Base-by-base conservation (phyloP, 2,888 invertebrate species). In the Papilio demoleus region DNA sequence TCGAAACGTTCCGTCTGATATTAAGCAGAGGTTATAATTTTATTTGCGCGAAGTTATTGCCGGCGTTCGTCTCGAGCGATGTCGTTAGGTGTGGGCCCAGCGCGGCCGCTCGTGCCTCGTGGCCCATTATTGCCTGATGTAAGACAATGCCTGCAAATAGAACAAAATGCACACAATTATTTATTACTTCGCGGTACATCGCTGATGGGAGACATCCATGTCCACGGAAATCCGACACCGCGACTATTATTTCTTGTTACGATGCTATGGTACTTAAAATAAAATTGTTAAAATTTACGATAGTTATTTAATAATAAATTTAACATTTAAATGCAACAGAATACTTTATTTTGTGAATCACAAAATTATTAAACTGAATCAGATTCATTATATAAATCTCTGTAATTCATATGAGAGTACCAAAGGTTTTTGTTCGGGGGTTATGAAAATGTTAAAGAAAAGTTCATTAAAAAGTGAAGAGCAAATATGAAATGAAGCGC, bases 11-110 rank as follows among this genome's bases (percentile, higher is more conserved):
- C 81, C 82, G 82, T 75, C 78, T 81, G 91, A 90, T 90, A 90
- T 91, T 91, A 90, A 90, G 85, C 88, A 88, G 92, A 87, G 88
- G 91, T 91, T 92, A 88, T 88, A 88, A 90, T 92, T 92, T 91
- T 92, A 92, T 91, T 92, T 85, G 86, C 81, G 72, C 80, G 77
- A 77, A 86, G 87, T 88, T 88, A 89, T 87, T 81, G 86, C 84
- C 72, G 80, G 77, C 80, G 80, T 76, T 76, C 79, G 78, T 79
- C 79, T 77, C 77, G 78, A 83, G 84, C 84, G 86, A 80, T 83
- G 84, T 81, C 81, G 83, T 83, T 84, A 85, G 80, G 84, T 85
- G 81, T 83, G 82, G 76, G 71, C 81, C 84, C 82, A 79, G 80
- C 79, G 80, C 71, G 74, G 79, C 75, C 79, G 82, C 76, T 82